Conservation (phyloP, 2,113 vertebrate species). For the Rhinogobius similis region DNA sequence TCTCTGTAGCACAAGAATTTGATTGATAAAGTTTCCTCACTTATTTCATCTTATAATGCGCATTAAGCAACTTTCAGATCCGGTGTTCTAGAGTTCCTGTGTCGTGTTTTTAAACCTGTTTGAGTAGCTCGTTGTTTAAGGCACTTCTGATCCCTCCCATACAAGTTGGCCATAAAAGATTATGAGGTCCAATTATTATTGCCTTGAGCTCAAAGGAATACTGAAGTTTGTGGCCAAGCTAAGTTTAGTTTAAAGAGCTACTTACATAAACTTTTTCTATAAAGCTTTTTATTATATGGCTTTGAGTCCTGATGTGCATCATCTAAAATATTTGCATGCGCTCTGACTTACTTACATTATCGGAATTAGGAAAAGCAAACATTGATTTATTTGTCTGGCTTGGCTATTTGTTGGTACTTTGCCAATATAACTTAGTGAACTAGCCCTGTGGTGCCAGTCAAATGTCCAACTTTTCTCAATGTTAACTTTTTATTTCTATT, state of each 20-base stretch:
- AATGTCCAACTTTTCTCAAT: not conserved
- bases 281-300: not conserved
- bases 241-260: not conserved
- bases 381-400: not conserved
- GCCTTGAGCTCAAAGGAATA: no score
- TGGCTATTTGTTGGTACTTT: not conserved
- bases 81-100: no score
- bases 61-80: no score
- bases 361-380: not conserved
- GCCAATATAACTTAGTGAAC: not conserved
- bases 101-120: no score
- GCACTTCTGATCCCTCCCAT: no score
- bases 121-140: no score
- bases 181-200: no score
- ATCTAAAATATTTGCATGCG: not conserved
- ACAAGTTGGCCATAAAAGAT: no score
- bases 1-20: no score
- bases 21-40: no score
- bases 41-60: no score
- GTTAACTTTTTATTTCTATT: not conserved
- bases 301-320: not conserved
- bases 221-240: not conserved
- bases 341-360: not conserved
- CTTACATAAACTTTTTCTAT: no score
- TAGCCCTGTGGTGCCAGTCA: not conserved